Conservation (phyloP, 2,888 invertebrate genomes). For the Nomada flava region DNA sequence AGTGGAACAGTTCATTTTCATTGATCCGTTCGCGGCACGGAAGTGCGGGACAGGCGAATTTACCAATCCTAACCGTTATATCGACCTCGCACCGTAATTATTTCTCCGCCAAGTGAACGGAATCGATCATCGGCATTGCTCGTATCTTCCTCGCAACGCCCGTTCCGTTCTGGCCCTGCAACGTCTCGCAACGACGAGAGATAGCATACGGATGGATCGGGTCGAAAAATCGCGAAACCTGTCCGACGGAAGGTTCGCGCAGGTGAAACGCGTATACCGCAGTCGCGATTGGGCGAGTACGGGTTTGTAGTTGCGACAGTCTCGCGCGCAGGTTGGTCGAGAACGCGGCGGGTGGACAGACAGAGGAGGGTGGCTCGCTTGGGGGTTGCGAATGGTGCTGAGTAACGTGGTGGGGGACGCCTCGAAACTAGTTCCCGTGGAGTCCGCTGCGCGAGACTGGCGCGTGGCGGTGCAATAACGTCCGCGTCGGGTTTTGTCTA, state of each 20-base stretch:
- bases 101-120: not conserved
- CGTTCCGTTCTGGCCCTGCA: not conserved
- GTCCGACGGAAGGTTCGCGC: constrained; percentile 12
- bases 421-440: constrained; percentile 75
- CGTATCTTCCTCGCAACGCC: too few relatives aligned
- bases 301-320: constrained; percentile 71
- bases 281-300: constrained; percentile 55
- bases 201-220: not conserved
- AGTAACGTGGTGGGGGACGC: constrained; percentile 67
- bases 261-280: constrained; percentile 41
- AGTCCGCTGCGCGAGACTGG: constrained; percentile 81
- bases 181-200: not conserved
- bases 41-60: constrained; percentile 69
- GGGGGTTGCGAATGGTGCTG: constrained; percentile 60
- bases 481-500: constrained; percentile 79
- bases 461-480: constrained; percentile 82
- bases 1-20: constrained; percentile 80
- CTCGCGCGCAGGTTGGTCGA: constrained; percentile 65
- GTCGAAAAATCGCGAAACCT: not conserved
- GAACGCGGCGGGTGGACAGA: constrained; percentile 63
- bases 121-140: not conserved
- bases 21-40: constrained; percentile 82
- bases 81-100: constrained; percentile 39
- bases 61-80: constrained; percentile 62
- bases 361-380: constrained; percentile 45